These are phyloP conservation scores for Petrocephalus sullivani DNA, from an alignment of 2,797 vertebrate species.

Conservation along the genomic window DNA sequence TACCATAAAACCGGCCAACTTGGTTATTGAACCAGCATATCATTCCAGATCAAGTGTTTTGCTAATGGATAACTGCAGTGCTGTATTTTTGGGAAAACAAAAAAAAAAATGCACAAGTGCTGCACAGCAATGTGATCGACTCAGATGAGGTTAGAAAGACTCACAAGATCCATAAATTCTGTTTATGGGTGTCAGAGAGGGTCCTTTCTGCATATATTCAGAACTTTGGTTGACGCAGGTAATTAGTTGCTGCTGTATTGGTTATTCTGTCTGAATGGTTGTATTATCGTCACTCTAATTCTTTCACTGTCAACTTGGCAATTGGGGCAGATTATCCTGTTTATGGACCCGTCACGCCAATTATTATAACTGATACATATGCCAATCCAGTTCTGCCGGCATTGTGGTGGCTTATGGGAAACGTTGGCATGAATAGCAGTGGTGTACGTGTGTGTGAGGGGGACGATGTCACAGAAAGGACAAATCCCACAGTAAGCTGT, in stretches of 20 bases:
- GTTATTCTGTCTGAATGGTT: background rate
- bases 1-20: background rate
- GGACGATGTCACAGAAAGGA: background rate
- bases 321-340: background rate
- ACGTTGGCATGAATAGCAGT: background rate
- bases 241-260: background rate
- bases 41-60: background rate
- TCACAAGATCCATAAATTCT: background rate
- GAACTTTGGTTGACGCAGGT: background rate
- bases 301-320: background rate
- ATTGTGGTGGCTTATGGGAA: conserved; percentile 13
- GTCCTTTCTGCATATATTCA: background rate
- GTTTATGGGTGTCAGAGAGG: background rate
- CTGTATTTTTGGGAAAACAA: background rate
- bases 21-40: background rate
- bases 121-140: background rate
- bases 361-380: conserved; percentile 2
- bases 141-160: background rate
- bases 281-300: background rate
- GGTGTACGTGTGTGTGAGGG: background rate
- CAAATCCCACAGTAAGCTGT: background rate
- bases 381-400: background rate
- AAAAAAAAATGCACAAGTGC: background rate
- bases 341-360: background rate
- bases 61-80: background rate